phyloP scores from a whole-genome alignment of 2,888 invertebrate genomes.

The Drosophila suboccidentalis region DNA sequence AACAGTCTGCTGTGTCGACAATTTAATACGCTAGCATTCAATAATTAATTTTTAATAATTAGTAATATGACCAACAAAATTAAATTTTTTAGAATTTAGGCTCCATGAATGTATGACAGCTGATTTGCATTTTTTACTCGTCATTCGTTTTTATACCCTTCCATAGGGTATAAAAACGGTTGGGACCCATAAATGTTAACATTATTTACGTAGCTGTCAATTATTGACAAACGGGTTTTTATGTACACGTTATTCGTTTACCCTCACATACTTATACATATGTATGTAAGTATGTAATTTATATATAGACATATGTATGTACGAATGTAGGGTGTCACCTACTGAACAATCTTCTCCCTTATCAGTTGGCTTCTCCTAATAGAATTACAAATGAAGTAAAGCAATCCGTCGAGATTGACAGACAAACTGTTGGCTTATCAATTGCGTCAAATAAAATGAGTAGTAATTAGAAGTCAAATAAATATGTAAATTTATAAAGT shows the following conservation, averaged over 20 bases:
- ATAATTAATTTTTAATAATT: too few relatives aligned
- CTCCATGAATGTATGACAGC: neutral
- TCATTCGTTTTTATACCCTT: neutral
- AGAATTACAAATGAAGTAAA: constrained; percentile 39
- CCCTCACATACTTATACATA: neutral
- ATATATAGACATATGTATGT: constrained; percentile 12
- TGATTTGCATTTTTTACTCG: too few relatives aligned
- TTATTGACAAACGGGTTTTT: constrained; percentile 72
- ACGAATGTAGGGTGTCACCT: constrained; percentile 28
- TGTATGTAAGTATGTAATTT: neutral
- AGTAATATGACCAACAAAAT: too few relatives aligned
- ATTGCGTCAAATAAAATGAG: constrained; percentile 45
- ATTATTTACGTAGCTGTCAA: constrained; percentile 77
- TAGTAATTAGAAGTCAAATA: constrained; percentile 22
- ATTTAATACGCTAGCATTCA: constrained; percentile 7
- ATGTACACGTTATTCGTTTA: constrained; percentile 18
- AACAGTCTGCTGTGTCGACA: neutral
- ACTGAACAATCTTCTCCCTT: constrained; percentile 43
- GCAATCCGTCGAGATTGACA: constrained; percentile 18
- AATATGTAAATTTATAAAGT: constrained; percentile 6
- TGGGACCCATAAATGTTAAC: constrained; percentile 62
- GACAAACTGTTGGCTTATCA: constrained; percentile 61
- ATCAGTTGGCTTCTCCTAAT: constrained; percentile 47
- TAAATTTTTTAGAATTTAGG: neutral
- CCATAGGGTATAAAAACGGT: constrained; percentile 26